Base-by-base conservation (phyloP, 2,797 vertebrate genomes). In the Aldrovandia affinis region DNA sequence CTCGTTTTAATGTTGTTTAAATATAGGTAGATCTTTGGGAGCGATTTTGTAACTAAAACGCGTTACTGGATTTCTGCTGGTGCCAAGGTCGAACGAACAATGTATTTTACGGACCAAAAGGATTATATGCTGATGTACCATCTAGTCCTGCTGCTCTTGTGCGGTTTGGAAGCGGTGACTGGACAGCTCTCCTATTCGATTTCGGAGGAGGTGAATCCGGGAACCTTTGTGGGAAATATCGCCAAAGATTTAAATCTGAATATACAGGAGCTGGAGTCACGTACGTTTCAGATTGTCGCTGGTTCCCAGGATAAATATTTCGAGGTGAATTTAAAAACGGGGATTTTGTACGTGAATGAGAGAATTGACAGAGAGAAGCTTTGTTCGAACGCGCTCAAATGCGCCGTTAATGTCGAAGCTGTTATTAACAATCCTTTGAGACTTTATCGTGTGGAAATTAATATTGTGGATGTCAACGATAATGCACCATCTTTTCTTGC, bases 181-280 rank as follows among this genome's bases (percentile, higher is more conserved):
- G 93, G 92, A 8, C 95, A 95, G 88, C 89, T 96, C 77, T 91
- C 90, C 0, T 95, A 94, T 78, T 92, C 93, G 2, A 89, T 95
- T 0, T 86, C 89, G 18, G 95, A 95, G 87, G 94, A 95, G 84
- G 88, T 88, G 54, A 91, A 93, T 50, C 57, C 20, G 6, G 94
- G 92, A 30, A 93, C 91, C 14, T 78, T 87, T 14, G 90, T 95
- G 8, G 95, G 92, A 81, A 95, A 95, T 88, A 61, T 95, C 25
- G 93, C 93, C 0, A 93, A 93, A 59, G 93, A 95, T 90, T 86
- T 95, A 25, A 92, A 85, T 18, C 68, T 95, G 12, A 92, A 89
- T 70, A 63, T 91, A 0, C 86, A 89, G 0, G 92, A 92, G 0
- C 85, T 95, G 82, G 91, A 92, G 75, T 20, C 89, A 0, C 93